Evolutionary conservation across 2,888 invertebrate species (phyloP).

Genomic region (Sepioteuthis lessoniana): DNA sequence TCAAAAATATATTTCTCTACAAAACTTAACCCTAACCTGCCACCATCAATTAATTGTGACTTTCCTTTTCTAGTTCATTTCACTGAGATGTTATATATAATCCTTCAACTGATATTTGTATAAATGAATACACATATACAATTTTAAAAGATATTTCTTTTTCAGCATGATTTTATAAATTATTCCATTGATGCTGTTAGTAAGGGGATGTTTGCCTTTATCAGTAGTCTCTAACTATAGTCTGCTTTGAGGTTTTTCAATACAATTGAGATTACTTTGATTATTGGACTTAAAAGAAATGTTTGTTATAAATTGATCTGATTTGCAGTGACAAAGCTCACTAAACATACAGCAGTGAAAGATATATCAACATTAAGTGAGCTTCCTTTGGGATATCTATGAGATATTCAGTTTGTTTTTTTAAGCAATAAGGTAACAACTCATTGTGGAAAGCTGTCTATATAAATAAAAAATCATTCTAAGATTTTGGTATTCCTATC

Average conservation of each 20-base stretch:
- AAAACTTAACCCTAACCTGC: too few relatives aligned
- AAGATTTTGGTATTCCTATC: slow-evolving; percentile 33
- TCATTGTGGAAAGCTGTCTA: slow-evolving; percentile 33
- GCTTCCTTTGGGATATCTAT: neutral
- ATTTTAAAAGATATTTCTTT: neutral
- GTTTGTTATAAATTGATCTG: neutral
- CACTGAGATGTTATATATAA: too few relatives aligned
- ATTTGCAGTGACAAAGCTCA: slow-evolving; percentile 16
- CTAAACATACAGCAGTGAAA: slow-evolving; percentile 5
- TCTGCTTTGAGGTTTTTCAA: neutral
- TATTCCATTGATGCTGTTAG: neutral
- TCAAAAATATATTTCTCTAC: too few relatives aligned
- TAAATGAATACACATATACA: neutral
- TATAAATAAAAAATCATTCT: neutral
- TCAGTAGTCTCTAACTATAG: neutral
- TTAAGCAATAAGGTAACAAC: neutral
- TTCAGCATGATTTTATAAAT: neutral
- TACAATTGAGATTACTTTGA: slow-evolving; percentile 33
- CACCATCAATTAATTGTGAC: too few relatives aligned
- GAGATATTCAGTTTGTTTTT: slow-evolving; percentile 33
- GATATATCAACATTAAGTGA: neutral
- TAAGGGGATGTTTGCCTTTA: neutral
- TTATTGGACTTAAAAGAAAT: neutral
- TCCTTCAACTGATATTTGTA: too few relatives aligned
- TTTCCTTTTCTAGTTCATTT: too few relatives aligned